Base-by-base conservation (phyloP, 2,113 vertebrate species). In the Mormoops blainvillei region DNA sequence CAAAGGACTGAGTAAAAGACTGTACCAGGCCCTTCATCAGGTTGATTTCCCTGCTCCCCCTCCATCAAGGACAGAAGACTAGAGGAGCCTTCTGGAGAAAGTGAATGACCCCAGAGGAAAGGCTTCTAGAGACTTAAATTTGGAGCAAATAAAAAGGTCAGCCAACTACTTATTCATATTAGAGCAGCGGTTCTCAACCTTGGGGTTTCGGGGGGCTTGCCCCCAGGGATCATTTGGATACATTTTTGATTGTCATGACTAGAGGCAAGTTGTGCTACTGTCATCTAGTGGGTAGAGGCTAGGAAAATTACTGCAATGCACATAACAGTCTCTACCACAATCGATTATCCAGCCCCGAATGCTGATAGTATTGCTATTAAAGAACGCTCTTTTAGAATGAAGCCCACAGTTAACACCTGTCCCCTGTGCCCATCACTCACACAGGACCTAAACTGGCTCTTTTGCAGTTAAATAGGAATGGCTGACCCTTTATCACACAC, bases 141-240 rank as follows among this genome's bases (percentile, higher is more conserved):
- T 68, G 76, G 83, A n/a, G 65, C 7, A 76, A 85, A 83, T 43
- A 61, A 76, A 94, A 84, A 80, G 14, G 56, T 5, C 45, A 67
- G 70, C 3, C 45, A 50, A 2, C 26, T 3, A 43, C 3, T 5
- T n/a, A 86, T 71, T 91, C 68, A 77, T 77, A 33, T 50, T 54
- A 78, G 8, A 50, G 48, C 18, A 61, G 54, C 6, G 9, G 43
- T 74, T 65, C 20, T 87, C 43, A 73, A 33, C 24, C 24, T 31
- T 24, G 41, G 11, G 50, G 15, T 7, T 0, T 0, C 5, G 1
- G 9, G 14, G 33, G 61, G 10, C 1, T 12, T 65, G 16, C 58
- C 9, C 7, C 14, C 7, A 71, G 26, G 26, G 2, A 18, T 56
- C 19, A 31, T 15, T 4, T 76, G 78, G 52, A 83, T n/a, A 65